Conservation (phyloP, 2,113 vertebrate species). For the Xenopus laevis region DNA sequence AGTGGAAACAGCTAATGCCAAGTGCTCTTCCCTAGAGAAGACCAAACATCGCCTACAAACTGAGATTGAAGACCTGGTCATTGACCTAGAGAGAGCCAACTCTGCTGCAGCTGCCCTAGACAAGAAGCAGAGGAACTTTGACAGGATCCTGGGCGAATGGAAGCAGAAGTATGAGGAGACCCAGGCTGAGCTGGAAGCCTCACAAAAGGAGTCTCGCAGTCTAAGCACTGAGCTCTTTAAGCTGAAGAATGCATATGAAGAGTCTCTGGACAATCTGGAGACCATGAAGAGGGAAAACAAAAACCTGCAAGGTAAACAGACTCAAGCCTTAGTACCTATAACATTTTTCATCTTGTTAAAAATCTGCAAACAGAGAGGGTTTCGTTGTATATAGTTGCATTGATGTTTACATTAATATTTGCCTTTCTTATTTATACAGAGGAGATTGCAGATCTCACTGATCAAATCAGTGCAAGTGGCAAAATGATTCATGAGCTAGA, state of each 20-base stretch:
- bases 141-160: slow-evolving; percentile 81
- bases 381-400: not conserved
- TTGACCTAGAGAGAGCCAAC: slow-evolving; percentile 84
- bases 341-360: too few species aligned
- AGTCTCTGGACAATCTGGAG: slow-evolving; percentile 84
- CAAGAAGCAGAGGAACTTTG: slow-evolving; percentile 89
- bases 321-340: not conserved
- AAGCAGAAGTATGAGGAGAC: slow-evolving; percentile 86
- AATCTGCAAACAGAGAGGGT: too few species aligned
- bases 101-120: slow-evolving; percentile 77
- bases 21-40: slow-evolving; percentile 88
- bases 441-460: slow-evolving; percentile 86
- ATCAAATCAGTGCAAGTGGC: slow-evolving; percentile 80
- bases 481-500: slow-evolving; percentile 92
- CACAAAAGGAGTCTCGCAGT: slow-evolving; percentile 82
- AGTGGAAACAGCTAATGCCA: slow-evolving; percentile 79
- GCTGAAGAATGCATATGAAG: slow-evolving; percentile 85
- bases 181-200: slow-evolving; percentile 79
- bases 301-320: slow-evolving; percentile 80
- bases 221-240: slow-evolving; percentile 92
- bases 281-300: slow-evolving; percentile 88
- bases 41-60: slow-evolving; percentile 89
- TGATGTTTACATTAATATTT: not conserved
- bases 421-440: slow-evolving; percentile 59
- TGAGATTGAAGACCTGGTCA: slow-evolving; percentile 82